A percentile compares a stretch with the other conserved stretches of the same genome.
Evolutionary conservation across 2,797 vertebrate species (phyloP).

Genomic region (Malacoraja senta): DNA sequence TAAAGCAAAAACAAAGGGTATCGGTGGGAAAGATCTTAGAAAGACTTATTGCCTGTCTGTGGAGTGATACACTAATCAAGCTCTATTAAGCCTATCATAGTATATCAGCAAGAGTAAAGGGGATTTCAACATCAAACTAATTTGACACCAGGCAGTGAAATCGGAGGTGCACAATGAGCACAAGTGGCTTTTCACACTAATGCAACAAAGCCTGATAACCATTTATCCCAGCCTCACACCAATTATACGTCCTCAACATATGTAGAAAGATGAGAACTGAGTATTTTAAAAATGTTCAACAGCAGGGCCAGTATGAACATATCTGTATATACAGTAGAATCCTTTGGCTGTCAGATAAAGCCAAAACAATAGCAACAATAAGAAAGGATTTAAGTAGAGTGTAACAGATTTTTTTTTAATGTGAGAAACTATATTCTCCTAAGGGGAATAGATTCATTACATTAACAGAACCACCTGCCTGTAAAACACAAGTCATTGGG

Average conservation of each 20-base stretch:
- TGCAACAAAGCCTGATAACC: slow-evolving; percentile 26
- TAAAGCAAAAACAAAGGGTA: slow-evolving; percentile 5
- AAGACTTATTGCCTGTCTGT: not conserved
- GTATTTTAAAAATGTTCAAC: slow-evolving; percentile 12
- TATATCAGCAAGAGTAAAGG: slow-evolving; percentile 20
- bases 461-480: not conserved
- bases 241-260: slow-evolving; percentile 23
- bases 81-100: slow-evolving; percentile 34
- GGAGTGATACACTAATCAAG: slow-evolving; percentile 31
- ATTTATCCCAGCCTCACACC: slow-evolving; percentile 24
- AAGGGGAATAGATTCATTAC: not conserved
- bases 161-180: slow-evolving; percentile 12
- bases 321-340: not conserved
- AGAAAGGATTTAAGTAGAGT: not conserved
- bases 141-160: slow-evolving; percentile 36
- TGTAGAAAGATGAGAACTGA: slow-evolving; percentile 14
- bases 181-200: slow-evolving; percentile 32
- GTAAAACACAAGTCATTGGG: not conserved
- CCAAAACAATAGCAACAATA: not conserved
- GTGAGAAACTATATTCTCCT: not conserved
- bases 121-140: slow-evolving; percentile 37
- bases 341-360: not conserved
- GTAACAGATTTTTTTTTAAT: not conserved
- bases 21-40: slow-evolving; percentile 14
- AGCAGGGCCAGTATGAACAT: not conserved